Base-by-base conservation (phyloP, 1,140 invertebrate genomes). In the Drosophila tristis region DNA sequence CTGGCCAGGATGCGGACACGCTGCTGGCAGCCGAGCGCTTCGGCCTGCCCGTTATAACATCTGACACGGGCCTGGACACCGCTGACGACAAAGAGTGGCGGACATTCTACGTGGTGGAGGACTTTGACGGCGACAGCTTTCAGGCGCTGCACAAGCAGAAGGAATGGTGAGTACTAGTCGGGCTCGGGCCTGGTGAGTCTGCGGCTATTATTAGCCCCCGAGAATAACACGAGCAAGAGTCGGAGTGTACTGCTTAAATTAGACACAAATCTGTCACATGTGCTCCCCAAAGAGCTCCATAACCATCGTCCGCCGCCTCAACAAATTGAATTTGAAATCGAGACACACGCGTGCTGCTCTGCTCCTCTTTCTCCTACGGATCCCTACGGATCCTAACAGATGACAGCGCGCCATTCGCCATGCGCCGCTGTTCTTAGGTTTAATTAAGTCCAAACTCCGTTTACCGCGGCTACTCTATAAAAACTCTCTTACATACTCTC, bases 21-120 rank as follows among this genome's bases (percentile, higher is more conserved):
- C 90, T 93, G 71, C 92, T 91, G 72, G 94, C 94, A 76, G 95
- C 95, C 55, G 93, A 95, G 78, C 93, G 93, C 74, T 95, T 95
- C 91, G 93, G 92, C 60, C 92, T 95, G 60, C 94, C 95, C 66
- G 93, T 96, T 71, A 91, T 95, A 23, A 93, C 93, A 63, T 95
- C 95, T 44, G 92, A 94, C 78, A 94, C 93, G 73, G 95, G 95
- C 23, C 66, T 92, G 75, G 95, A 95, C 85, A 93, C 93, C 90
- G 55, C 94, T 48, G 92, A 93, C 6, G 94, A 95, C 73, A 93
- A 92, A 45, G 90, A 92, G 8, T 94, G 93, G 92, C 94, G 94
- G 65, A 96, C 95, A 44, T 94, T 95, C 75, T 97, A 95, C 92
- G 93, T 97, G 70, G 74, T 96, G 49, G 94, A 95, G 50, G 93